Conservation (phyloP, 2,797 vertebrate species). For the Leptatherina wallacei region DNA sequence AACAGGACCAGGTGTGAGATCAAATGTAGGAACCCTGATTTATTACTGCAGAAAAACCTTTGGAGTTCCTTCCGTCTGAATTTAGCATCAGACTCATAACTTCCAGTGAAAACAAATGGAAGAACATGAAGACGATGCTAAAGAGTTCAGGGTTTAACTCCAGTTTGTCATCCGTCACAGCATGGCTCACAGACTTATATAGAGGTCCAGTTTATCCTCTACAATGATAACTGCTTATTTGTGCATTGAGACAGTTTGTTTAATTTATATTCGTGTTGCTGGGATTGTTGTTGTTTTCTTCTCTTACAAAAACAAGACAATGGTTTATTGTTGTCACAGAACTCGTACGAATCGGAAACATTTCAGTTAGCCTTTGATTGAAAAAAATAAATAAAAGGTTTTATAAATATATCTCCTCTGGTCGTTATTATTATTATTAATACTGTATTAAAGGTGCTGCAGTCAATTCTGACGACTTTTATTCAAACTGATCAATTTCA, state of each 20-base stretch:
- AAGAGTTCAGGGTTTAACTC: neutral
- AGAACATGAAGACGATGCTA: neutral
- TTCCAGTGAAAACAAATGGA: neutral
- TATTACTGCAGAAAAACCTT: constrained; percentile 16
- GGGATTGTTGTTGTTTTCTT: constrained; percentile 59
- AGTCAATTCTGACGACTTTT: too few species aligned
- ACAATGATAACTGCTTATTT: constrained; percentile 66
- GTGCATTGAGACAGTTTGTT: constrained; percentile 70
- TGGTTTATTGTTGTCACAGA: constrained; percentile 67
- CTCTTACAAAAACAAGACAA: constrained; percentile 65
- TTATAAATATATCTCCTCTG: constrained; percentile 63
- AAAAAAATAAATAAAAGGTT: constrained; percentile 75
- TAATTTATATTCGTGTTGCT: constrained; percentile 80
- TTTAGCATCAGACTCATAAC: neutral
- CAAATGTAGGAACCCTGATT: constrained; percentile 25
- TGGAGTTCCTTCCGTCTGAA: constrained; percentile 11
- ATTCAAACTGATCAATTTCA: too few species aligned
- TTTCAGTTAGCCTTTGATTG: constrained; percentile 79
- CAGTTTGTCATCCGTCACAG: constrained; percentile 43
- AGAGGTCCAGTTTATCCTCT: constrained; percentile 70
- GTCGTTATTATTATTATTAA: neutral
- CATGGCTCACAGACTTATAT: constrained; percentile 66
- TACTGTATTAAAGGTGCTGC: too few species aligned
- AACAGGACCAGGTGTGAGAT: constrained; percentile 3
- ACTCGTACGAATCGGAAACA: constrained; percentile 77